Conservation (phyloP, 2,797 vertebrate genomes). For the Xiphophorus birchmanni region DNA sequence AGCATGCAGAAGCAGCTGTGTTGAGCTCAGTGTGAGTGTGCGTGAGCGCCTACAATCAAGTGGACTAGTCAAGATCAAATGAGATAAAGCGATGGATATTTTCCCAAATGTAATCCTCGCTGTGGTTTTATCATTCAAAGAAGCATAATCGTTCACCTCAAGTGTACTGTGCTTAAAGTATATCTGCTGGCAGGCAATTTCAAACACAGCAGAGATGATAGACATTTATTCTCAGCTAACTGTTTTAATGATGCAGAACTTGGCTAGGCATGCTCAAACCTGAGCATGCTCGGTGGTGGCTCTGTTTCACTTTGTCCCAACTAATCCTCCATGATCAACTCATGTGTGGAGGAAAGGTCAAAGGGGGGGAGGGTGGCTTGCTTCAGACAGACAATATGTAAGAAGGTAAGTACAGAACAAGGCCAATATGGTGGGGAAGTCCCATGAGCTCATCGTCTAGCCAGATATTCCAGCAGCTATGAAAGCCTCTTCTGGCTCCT, state of each 20-base stretch:
- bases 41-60: constrained; percentile 44
- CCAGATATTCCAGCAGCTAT: constrained; percentile 56
- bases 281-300: constrained; percentile 55
- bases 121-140: constrained; percentile 42
- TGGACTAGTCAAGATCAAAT: constrained; percentile 46
- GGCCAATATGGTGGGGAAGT: constrained; percentile 65
- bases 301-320: constrained; percentile 63
- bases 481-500: constrained; percentile 51
- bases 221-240: constrained; percentile 60
- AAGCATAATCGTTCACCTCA: constrained; percentile 48
- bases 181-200: constrained; percentile 37
- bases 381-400: constrained; percentile 50
- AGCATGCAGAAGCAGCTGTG: constrained; percentile 42
- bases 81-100: constrained; percentile 46
- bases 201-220: constrained; percentile 46
- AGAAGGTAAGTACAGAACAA: constrained; percentile 65
- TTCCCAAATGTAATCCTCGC: constrained; percentile 40
- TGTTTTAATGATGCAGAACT: constrained; percentile 59
- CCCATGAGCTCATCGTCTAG: constrained; percentile 80
- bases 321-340: constrained; percentile 66
- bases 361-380: constrained; percentile 22
- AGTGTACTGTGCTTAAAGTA: constrained; percentile 32
- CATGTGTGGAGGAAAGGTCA: constrained; percentile 47
- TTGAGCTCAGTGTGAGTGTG: constrained; percentile 12
- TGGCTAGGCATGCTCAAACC: constrained; percentile 60